Evolutionary conservation across 2,888 invertebrate species (phyloP).

Genomic region (Schizotus pectinicornis): DNA sequence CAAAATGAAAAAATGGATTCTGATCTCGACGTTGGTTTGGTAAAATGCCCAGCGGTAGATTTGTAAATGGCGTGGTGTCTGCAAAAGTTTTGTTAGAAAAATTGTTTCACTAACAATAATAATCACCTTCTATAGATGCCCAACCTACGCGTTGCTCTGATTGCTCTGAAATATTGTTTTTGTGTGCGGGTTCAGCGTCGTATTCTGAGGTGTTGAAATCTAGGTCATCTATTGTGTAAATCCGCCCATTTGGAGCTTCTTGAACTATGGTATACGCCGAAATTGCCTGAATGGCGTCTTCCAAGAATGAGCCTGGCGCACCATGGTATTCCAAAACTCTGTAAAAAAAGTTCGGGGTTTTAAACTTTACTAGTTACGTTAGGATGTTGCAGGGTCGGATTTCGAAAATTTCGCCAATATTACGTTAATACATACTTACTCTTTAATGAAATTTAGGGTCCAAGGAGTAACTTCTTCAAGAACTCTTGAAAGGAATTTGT

Average conservation of each 20-base stretch:
- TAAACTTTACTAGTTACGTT: no score
- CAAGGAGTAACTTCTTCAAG: conserved; percentile 6
- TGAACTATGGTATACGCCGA: neutral
- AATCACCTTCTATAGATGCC: conserved; percentile 33
- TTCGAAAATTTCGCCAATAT: no score
- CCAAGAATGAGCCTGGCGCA: conserved; percentile 14
- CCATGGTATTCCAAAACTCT: conserved; percentile 23
- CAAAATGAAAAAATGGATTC: conserved; percentile 17
- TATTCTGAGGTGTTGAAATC: conserved; percentile 1
- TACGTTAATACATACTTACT: no score
- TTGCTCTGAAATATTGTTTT: neutral
- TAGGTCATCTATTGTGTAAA: conserved; percentile 31
- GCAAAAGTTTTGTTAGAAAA: conserved; percentile 26
- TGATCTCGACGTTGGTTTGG: conserved; percentile 35
- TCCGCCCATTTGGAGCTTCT: conserved; percentile 1
- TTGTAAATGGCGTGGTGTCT: conserved; percentile 42
- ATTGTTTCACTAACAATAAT: neutral
- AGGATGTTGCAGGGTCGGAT: no score
- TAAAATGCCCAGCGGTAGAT: conserved; percentile 44
- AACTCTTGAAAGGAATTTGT: conserved; percentile 4
- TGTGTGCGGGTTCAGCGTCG: conserved; percentile 1
- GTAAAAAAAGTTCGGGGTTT: no score
- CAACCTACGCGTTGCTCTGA: conserved; percentile 22
- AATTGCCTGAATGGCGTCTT: conserved; percentile 3
- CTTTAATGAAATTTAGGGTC: conserved; percentile 18